Evolutionary conservation across 2,888 invertebrate genomes (phyloP).

Genomic region (Ischnus inquisitorius): DNA sequence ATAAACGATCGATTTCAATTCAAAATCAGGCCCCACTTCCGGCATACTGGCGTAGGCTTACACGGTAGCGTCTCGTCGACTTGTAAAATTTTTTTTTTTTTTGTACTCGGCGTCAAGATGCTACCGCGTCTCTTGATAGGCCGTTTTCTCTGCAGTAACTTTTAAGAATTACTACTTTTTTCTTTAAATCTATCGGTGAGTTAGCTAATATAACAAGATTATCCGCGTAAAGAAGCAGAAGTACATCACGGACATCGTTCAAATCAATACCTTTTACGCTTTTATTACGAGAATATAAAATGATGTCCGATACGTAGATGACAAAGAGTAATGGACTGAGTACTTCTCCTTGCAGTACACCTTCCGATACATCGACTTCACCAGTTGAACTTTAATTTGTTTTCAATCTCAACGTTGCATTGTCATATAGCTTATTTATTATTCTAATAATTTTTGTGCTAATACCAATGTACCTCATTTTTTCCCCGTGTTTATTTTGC

Average conservation of each 20-base stretch:
- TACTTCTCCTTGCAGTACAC: conserved; percentile 63
- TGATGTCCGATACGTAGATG: conserved; percentile 57
- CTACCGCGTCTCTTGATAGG: too few species aligned
- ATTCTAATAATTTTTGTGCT: conserved; percentile 66
- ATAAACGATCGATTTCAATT: too few species aligned
- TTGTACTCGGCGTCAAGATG: too few species aligned
- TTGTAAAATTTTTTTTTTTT: too few species aligned
- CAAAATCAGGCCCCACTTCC: too few species aligned
- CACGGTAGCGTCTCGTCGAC: too few species aligned
- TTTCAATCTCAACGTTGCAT: conserved; percentile 28
- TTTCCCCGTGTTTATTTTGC: conserved; percentile 63
- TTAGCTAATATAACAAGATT: too few species aligned
- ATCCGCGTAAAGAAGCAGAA: too few species aligned
- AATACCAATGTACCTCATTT: conserved; percentile 52
- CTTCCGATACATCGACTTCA: conserved; percentile 45
- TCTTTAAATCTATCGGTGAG: too few species aligned
- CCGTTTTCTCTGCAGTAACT: conserved; percentile 10
- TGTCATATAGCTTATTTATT: conserved; percentile 41
- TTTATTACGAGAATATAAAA: conserved; percentile 28
- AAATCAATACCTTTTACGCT: too few species aligned
- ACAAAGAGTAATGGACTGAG: conserved; percentile 50
- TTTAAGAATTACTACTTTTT: conserved; percentile 11
- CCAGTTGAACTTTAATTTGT: background rate
- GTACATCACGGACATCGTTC: too few species aligned
- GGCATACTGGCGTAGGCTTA: too few species aligned